These are phyloP conservation scores for Oostethus manadensis DNA, from an alignment of 2,113 vertebrate species.

Conservation along the genomic window DNA sequence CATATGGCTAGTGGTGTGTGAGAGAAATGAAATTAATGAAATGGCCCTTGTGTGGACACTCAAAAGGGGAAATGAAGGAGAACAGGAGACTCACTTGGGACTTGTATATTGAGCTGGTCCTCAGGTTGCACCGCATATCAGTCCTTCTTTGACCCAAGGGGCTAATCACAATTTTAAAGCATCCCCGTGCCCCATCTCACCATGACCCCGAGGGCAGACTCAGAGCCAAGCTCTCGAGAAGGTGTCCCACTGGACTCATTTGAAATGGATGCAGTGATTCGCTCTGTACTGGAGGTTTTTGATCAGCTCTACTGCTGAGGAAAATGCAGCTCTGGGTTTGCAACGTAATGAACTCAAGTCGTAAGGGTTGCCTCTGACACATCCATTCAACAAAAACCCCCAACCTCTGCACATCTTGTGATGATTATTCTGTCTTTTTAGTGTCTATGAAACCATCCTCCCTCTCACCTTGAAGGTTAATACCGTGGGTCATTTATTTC, in stretches of 20 bases:
- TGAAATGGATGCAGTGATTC: constrained; percentile 48
- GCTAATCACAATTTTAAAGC: constrained; percentile 68
- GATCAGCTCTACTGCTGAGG: constrained; percentile 38
- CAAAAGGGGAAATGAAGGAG: constrained; percentile 49
- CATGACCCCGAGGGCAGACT: constrained; percentile 44
- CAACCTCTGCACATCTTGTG: constrained; percentile 29
- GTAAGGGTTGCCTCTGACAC: constrained; percentile 2
- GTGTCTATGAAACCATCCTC: constrained; percentile 43
- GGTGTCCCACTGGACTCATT: constrained; percentile 48
- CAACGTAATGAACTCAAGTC: constrained; percentile 27
- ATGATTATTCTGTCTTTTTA: constrained; percentile 50
- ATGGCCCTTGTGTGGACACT: constrained; percentile 12
- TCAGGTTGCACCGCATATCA: constrained; percentile 51
- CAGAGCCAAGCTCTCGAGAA: constrained; percentile 36
- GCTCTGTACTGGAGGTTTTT: constrained; percentile 31
- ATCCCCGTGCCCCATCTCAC: constrained; percentile 38
- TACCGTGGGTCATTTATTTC: constrained; percentile 60
- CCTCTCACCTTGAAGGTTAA: constrained; percentile 57
- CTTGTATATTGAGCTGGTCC: constrained; percentile 47
- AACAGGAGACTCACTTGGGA: constrained; percentile 49
- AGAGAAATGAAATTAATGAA: constrained; percentile 21
- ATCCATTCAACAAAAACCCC: constrained; percentile 33
- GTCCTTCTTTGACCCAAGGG: constrained; percentile 52
- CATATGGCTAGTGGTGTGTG: not conserved
- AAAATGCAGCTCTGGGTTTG: constrained; percentile 10